Percentiles rank a stretch among this genome's conserved stretches.
These are phyloP conservation scores for Babyrousa celebensis DNA, from an alignment of 2,797 vertebrate genomes.

Conservation along the genomic window DNA sequence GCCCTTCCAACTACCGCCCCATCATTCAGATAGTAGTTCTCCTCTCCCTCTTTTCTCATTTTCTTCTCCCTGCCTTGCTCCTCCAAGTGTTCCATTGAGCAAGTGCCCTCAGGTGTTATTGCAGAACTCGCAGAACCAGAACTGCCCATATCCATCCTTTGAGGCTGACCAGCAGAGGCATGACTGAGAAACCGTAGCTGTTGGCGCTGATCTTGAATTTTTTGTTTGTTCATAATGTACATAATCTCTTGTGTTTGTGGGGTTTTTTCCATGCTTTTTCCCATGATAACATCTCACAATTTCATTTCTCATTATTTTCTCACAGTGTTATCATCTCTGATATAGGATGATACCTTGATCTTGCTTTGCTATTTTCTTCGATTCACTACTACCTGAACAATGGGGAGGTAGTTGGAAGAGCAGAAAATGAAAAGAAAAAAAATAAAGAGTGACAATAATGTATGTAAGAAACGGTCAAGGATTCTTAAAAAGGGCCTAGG, in stretches of 20 bases:
- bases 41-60: background rate
- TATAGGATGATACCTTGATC: background rate
- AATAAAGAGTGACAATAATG: background rate
- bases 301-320: background rate
- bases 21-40: background rate
- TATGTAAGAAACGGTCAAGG: background rate
- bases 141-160: background rate
- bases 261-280: background rate
- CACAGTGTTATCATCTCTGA: background rate
- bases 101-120: background rate
- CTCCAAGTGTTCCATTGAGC: background rate
- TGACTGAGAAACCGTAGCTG: background rate
- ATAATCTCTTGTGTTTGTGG: background rate
- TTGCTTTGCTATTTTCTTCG: conserved; percentile 36
- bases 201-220: background rate
- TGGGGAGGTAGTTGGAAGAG: background rate
- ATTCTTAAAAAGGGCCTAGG: background rate
- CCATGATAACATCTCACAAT: background rate
- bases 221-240: conserved; percentile 6
- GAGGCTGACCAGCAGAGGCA: background rate
- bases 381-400: background rate
- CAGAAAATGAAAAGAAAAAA: conserved; percentile 42
- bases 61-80: background rate
- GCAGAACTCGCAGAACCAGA: background rate
- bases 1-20: too few species aligned